Conservation (phyloP, 1,140 invertebrate genomes). For the Batillaria attramentaria region DNA sequence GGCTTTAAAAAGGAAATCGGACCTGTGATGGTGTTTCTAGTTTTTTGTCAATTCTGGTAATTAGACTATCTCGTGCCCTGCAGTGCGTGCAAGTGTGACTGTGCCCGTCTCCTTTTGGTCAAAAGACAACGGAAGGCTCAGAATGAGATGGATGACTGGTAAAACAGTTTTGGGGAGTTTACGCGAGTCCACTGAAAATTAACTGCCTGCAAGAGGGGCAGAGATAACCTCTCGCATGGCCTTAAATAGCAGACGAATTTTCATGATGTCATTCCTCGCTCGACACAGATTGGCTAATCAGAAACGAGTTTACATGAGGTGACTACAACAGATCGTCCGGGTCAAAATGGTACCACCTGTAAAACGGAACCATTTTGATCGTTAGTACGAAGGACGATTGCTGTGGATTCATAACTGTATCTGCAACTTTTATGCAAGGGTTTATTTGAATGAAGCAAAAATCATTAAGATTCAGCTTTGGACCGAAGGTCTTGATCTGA, state of each 20-base stretch:
- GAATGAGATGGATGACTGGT: neutral
- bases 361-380: neutral
- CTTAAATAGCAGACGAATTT: slow-evolving; percentile 12
- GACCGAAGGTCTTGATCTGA: neutral
- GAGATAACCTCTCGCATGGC: neutral
- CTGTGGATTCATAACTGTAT: neutral
- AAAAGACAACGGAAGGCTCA: neutral
- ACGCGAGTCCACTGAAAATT: neutral
- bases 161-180: neutral
- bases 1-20: no score
- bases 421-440: neutral
- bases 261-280: neutral
- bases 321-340: neutral
- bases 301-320: slow-evolving; percentile 12
- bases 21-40: no score
- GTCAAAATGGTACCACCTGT: neutral
- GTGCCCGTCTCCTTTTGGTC: no score
- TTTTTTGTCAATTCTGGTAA: no score
- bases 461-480: neutral
- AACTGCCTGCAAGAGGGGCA: neutral
- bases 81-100: neutral
- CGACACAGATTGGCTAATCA: slow-evolving; percentile 24
- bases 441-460: neutral
- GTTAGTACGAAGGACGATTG: neutral
- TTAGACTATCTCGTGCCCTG: neutral